These are phyloP conservation scores for Thunnus thynnus DNA, from an alignment of 2,113 vertebrate species.

Conservation along the genomic window DNA sequence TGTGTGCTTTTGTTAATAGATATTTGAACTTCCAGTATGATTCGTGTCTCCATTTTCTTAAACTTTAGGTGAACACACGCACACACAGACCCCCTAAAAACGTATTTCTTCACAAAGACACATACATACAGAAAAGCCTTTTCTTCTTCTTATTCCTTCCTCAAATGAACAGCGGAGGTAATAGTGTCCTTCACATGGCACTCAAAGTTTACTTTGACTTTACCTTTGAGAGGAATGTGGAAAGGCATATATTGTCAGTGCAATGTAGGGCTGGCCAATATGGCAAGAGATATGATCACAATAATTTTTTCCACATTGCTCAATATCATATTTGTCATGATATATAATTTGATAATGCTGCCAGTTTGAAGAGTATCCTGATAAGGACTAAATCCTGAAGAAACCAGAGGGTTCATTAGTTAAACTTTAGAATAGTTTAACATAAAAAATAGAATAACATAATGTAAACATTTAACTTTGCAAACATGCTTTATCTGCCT, in stretches of 20 bases:
- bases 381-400: no score
- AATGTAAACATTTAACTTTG: no score
- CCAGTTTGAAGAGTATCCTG: no score
- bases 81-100: neutral
- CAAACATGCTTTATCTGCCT: no score
- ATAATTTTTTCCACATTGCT: no score
- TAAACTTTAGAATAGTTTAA: no score
- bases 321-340: no score
- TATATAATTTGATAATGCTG: no score
- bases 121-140: neutral
- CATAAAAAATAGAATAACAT: no score
- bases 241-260: neutral
- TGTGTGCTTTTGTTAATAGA: conserved; percentile 6
- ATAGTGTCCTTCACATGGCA: conserved; percentile 23
- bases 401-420: no score
- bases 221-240: neutral
- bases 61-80: conserved; percentile 20
- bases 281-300: no score
- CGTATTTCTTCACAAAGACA: conserved; percentile 19
- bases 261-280: neutral
- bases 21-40: conserved; percentile 9
- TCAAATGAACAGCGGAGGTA: conserved; percentile 6
- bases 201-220: conserved; percentile 30
- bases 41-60: conserved; percentile 22
- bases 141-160: conserved; percentile 1